phyloP scores from a whole-genome alignment of 2,113 vertebrate species.

The Muntiacus reevesi region DNA sequence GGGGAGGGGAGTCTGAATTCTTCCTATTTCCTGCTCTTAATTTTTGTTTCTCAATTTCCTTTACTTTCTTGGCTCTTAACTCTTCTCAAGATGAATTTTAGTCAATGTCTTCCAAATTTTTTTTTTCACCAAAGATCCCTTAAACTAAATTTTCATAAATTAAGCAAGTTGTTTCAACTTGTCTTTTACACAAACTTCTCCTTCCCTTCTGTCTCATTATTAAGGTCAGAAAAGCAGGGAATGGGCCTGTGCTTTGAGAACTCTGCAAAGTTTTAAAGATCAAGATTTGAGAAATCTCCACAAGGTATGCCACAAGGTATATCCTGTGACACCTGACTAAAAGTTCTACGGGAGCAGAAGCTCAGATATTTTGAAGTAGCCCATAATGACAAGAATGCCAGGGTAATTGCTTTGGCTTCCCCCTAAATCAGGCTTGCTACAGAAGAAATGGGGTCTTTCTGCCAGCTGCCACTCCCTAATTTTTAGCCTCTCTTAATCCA shows the following conservation, averaged over 20 bases:
- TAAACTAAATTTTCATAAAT: neutral
- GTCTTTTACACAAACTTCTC: neutral
- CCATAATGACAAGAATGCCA: neutral
- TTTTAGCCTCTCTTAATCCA: neutral
- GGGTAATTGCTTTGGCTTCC: neutral
- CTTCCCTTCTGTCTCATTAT: slow-evolving; percentile 34
- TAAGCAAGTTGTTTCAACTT: neutral
- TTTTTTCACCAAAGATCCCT: slow-evolving; percentile 33
- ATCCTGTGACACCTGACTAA: neutral
- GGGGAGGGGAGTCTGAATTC: slow-evolving; percentile 43
- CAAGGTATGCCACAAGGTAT: neutral
- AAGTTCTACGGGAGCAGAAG: neutral
- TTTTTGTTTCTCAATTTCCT: slow-evolving; percentile 42
- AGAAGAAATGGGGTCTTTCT: neutral
- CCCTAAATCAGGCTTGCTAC: neutral
- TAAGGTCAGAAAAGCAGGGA: neutral
- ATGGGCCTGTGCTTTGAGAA: neutral
- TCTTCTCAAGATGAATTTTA: slow-evolving; percentile 53
- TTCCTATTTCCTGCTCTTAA: slow-evolving; percentile 42
- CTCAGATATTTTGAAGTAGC: neutral
- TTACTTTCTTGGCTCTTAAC: slow-evolving; percentile 34
- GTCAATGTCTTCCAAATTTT: slow-evolving; percentile 20
- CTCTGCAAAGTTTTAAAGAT: neutral
- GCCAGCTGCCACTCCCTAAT: neutral
- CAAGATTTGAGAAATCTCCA: neutral